phyloP scores from a whole-genome alignment of 1,140 invertebrate species.

The Drosophila teissieri region DNA sequence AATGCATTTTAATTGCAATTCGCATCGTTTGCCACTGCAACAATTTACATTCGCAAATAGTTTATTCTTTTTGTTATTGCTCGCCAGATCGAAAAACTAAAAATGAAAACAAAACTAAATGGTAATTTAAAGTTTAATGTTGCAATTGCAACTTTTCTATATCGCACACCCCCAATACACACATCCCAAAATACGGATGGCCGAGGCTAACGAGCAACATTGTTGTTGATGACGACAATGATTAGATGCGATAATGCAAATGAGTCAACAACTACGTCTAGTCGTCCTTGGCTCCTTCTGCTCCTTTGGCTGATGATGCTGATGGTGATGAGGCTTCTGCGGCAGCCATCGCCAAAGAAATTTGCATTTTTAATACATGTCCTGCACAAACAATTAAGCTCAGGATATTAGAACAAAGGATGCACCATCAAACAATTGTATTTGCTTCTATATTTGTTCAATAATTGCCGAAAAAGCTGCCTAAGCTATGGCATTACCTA shows the following conservation, averaged over 20 bases:
- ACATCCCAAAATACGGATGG: slow-evolving; percentile 1
- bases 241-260: slow-evolving; percentile 84
- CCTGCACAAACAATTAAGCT: slow-evolving; percentile 16
- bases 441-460: no score
- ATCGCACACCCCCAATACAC: neutral
- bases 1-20: slow-evolving; percentile 78
- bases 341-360: slow-evolving; percentile 47
- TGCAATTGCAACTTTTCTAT: no score
- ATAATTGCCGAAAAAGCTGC: no score
- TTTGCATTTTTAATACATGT: slow-evolving; percentile 76
- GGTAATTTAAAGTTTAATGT: slow-evolving; percentile 26
- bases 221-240: slow-evolving; percentile 82
- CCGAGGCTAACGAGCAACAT: slow-evolving; percentile 76
- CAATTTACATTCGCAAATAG: slow-evolving; percentile 55
- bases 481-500: no score
- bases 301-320: slow-evolving; percentile 19
- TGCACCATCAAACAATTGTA: no score
- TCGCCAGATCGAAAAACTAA: slow-evolving; percentile 45
- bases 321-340: slow-evolving; percentile 7
- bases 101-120: slow-evolving; percentile 64
- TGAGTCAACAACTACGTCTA: slow-evolving; percentile 52
- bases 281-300: slow-evolving; percentile 28
- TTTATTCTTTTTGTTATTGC: slow-evolving; percentile 23
- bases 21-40: slow-evolving; percentile 29
- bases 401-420: slow-evolving; percentile 8